phyloP scores from a whole-genome alignment of 2,797 vertebrate genomes.

The Hapalemur alaotrensis region DNA sequence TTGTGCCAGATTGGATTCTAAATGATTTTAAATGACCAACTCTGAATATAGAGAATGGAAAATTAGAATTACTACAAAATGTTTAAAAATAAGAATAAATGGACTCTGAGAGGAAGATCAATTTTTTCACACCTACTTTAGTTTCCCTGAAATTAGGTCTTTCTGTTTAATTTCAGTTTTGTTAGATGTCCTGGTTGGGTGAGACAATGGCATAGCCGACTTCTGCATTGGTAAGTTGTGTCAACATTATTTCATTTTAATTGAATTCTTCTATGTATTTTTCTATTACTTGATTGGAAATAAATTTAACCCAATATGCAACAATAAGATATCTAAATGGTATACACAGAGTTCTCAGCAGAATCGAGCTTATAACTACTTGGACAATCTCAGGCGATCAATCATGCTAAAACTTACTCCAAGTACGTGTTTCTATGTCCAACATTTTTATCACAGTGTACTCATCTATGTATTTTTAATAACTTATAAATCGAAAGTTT shows the following conservation, averaged over 20 bases:
- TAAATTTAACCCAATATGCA: neutral
- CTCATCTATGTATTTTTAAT: neutral
- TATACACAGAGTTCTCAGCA: neutral
- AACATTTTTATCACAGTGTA: neutral
- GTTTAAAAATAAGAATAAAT: constrained; percentile 30
- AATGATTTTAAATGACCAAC: neutral
- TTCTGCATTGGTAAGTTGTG: neutral
- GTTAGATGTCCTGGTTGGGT: neutral
- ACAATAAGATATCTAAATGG: neutral
- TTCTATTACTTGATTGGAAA: neutral
- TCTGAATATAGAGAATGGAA: neutral
- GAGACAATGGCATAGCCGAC: neutral
- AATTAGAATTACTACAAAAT: neutral
- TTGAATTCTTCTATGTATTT: neutral
- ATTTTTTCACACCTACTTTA: neutral
- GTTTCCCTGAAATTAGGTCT: neutral
- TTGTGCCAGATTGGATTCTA: neutral
- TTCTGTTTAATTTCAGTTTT: neutral
- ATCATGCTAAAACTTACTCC: neutral
- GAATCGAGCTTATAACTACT: neutral
- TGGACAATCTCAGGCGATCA: neutral
- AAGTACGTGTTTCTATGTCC: neutral
- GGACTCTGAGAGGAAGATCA: neutral
- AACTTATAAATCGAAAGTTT: neutral
- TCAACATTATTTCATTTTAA: neutral